Percentiles rank a stretch among this genome's conserved stretches.
phyloP scores from a whole-genome alignment of 2,113 vertebrate species.

The Trogon surrucura region DNA sequence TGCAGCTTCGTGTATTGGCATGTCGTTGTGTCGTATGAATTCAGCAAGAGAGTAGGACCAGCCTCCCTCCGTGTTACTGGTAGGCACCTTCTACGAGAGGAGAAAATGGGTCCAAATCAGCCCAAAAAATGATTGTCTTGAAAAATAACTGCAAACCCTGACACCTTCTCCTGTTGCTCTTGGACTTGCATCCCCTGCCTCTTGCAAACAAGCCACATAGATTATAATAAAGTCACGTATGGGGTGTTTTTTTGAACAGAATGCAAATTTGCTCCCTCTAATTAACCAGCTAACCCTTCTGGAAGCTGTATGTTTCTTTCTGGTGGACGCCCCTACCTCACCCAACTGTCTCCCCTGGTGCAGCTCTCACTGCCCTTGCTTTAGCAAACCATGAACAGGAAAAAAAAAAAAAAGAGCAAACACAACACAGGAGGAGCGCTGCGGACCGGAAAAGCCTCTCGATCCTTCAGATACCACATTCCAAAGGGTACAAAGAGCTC shows the following conservation, averaged over 20 bases:
- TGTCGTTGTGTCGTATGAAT: constrained; percentile 97
- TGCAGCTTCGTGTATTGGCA: constrained; percentile 96
- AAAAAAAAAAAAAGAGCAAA: not conserved
- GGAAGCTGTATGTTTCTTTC: not conserved
- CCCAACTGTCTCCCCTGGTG: not conserved
- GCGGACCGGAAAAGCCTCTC: not conserved
- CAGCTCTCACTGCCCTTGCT: not conserved
- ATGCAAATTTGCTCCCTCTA: not conserved
- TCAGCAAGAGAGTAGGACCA: constrained; percentile 99
- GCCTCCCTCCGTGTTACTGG: constrained; percentile 98
- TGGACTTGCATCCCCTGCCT: not conserved
- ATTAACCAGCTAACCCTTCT: not conserved
- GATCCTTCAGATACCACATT: not conserved
- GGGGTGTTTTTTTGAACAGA: not conserved
- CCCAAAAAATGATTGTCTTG: not conserved
- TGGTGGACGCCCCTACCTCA: not conserved
- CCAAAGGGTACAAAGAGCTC: not conserved
- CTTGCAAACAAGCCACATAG: not conserved
- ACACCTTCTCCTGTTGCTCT: not conserved
- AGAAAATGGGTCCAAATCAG: not conserved
- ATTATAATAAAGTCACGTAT: too few relatives aligned
- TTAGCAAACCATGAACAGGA: not conserved
- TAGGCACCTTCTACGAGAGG: constrained; percentile 91
- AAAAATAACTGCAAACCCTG: not conserved
- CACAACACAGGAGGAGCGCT: not conserved